Evolutionary conservation across 2,797 vertebrate genomes (phyloP), one percentile per base, ranked within the genome.

Genomic region (Acestrorhynchus altus): DNA sequence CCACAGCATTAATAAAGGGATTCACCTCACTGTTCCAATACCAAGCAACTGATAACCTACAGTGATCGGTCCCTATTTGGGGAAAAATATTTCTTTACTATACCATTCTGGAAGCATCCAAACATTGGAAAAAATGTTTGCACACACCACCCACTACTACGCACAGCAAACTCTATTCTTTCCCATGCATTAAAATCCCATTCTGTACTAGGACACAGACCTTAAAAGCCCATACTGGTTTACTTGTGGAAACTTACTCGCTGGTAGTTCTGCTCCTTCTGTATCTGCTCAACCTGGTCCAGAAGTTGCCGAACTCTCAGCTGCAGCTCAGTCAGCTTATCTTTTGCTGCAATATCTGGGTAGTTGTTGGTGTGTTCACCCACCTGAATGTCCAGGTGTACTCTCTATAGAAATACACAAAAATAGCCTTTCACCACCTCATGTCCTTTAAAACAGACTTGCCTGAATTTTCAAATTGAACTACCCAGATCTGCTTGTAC

Each of bases 201-300:
- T 11, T 1, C 26, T 28, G 1, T 22, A 59, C 31, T 35, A n/a
- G 8, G 64, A 20, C 7, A 26, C 8, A 22, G 31, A 6, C 31
- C 31, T 35, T 35, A 35, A 35, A n/a, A n/a, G 10, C 18, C 46
- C 15, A 49, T 12, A 11, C 1, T 24, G 57, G 44, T 51, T 26
- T 18, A 26, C 51, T 28, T 1, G 8, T 12, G 9, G 26, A 51
- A 16, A 81, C 95, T 94, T 78, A 98, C 97, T 92, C 97, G 83
- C 84, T 98, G 97, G 89, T 98, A 98, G 89, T 98, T 97, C 76
- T 98, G 97, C 74, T 98, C 97, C 84, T 98, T 98, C 87, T 98
- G 97, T 87, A 98, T 96, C 91, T 98, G 96, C 46, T 98, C 97
- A 4, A 98, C 95, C 72, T 98, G 97, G 84, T 98, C 97, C 28